Evolutionary conservation across 2,888 invertebrate species (phyloP).

Genomic region (Acleris laterana): DNA sequence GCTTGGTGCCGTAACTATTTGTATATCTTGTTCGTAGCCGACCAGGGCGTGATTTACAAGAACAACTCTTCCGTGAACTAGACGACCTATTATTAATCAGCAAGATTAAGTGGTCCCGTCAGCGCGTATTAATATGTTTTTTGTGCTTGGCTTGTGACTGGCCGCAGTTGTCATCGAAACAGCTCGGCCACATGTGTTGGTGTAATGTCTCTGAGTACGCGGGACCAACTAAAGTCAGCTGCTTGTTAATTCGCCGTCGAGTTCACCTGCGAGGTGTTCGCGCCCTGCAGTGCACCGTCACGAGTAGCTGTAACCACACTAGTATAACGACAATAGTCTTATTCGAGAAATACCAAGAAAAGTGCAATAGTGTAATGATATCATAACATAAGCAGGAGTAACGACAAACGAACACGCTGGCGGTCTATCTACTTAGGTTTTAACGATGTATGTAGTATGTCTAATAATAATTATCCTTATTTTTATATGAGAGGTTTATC

Average conservation of each 20-base stretch:
- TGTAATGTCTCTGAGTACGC: too few relatives aligned
- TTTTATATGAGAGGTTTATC: slow-evolving; percentile 81
- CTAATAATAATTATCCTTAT: slow-evolving; percentile 67
- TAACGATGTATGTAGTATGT: slow-evolving; percentile 65
- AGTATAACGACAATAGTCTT: slow-evolving; percentile 9
- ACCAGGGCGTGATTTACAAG: too few relatives aligned
- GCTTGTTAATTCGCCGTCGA: too few relatives aligned
- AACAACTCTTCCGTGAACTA: too few relatives aligned
- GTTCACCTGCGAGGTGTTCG: too few relatives aligned
- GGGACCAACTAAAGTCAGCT: too few relatives aligned
- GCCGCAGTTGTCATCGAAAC: too few relatives aligned
- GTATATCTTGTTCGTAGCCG: not conserved
- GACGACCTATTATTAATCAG: too few relatives aligned
- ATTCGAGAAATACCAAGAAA: slow-evolving; percentile 28
- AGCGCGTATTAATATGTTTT: too few relatives aligned
- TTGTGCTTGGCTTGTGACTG: too few relatives aligned
- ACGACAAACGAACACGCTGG: slow-evolving; percentile 58
- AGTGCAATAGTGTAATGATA: slow-evolving; percentile 37
- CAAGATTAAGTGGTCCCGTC: too few relatives aligned
- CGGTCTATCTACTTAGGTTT: slow-evolving; percentile 81
- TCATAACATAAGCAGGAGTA: slow-evolving; percentile 16
- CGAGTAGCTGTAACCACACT: slow-evolving; percentile 8
- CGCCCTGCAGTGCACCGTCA: slow-evolving; percentile 27
- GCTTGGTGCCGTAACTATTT: slow-evolving; percentile 41
- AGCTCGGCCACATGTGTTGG: too few relatives aligned